Evolutionary conservation across 2,797 vertebrate genomes (phyloP).

Genomic region (Limnodromus scolopaceus): DNA sequence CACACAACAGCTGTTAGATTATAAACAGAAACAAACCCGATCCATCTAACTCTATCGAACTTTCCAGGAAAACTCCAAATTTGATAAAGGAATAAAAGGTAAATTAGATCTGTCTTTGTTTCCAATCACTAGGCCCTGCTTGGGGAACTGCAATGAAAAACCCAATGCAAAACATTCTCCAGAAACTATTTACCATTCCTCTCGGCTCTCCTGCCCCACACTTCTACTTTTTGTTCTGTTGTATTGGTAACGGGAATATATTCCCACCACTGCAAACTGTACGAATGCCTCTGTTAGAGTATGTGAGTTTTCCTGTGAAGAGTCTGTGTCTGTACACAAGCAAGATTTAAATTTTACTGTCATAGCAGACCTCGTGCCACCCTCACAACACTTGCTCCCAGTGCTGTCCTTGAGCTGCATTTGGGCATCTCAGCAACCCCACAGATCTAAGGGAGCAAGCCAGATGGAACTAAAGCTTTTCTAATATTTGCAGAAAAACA

Average conservation of each 20-base stretch:
- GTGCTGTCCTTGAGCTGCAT: background rate
- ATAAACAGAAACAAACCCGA: background rate
- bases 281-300: background rate
- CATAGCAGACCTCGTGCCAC: accelerated
- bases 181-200: background rate
- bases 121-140: background rate
- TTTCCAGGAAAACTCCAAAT: background rate
- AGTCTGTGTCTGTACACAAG: background rate
- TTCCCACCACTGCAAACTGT: background rate
- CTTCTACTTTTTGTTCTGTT: background rate
- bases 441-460: background rate
- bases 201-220: background rate
- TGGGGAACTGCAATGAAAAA: background rate
- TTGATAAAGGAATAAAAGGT: background rate
- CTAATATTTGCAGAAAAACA: background rate
- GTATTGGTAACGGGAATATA: background rate
- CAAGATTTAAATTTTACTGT: background rate
- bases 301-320: background rate
- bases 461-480: background rate
- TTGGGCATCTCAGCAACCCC: background rate
- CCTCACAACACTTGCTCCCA: background rate
- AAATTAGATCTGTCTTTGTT: background rate
- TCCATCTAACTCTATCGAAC: background rate
- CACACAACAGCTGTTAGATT: background rate
- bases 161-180: background rate